phyloP scores from a whole-genome alignment of 2,888 invertebrate genomes.

The Odontomyia ornata region DNA sequence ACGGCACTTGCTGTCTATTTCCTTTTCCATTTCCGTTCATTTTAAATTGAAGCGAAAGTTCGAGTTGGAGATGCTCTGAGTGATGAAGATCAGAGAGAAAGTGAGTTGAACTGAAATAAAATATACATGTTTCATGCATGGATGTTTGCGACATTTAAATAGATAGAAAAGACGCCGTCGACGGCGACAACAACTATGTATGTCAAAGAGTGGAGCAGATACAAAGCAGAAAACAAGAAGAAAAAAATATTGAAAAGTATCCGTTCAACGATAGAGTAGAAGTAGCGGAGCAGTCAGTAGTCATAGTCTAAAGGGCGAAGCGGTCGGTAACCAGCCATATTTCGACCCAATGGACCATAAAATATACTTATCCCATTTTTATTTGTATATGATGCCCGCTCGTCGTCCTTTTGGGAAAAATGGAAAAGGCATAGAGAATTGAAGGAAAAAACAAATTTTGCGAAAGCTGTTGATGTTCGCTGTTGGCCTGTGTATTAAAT shows the following conservation, averaged over 20 bases:
- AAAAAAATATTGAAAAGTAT: slow-evolving; percentile 3
- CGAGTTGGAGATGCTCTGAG: slow-evolving; percentile 47
- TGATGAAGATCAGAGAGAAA: slow-evolving; percentile 47
- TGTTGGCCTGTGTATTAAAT: not conserved
- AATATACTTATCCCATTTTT: slow-evolving; percentile 55
- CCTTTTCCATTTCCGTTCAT: slow-evolving; percentile 2
- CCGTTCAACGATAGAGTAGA: slow-evolving; percentile 3
- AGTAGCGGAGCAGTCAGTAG: not conserved
- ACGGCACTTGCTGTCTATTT: not conserved
- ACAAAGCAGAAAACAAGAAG: too few relatives aligned
- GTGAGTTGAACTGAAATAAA: slow-evolving; percentile 47
- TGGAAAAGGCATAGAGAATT: not conserved
- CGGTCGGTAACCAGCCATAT: slow-evolving; percentile 54
- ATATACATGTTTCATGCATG: slow-evolving; percentile 52
- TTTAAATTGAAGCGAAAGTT: not conserved
- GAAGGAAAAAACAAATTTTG: slow-evolving; percentile 44
- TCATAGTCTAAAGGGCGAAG: slow-evolving; percentile 27
- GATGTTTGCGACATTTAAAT: slow-evolving; percentile 47
- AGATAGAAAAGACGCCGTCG: slow-evolving; percentile 45
- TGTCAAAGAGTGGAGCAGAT: too few relatives aligned
- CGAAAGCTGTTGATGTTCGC: not conserved
- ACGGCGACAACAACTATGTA: slow-evolving; percentile 2
- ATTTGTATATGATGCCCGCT: slow-evolving; percentile 53
- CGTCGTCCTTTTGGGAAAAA: slow-evolving; percentile 9
- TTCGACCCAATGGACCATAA: slow-evolving; percentile 56